Base-by-base conservation (phyloP, 2,888 invertebrate species). In the Leptopilina myrica region DNA sequence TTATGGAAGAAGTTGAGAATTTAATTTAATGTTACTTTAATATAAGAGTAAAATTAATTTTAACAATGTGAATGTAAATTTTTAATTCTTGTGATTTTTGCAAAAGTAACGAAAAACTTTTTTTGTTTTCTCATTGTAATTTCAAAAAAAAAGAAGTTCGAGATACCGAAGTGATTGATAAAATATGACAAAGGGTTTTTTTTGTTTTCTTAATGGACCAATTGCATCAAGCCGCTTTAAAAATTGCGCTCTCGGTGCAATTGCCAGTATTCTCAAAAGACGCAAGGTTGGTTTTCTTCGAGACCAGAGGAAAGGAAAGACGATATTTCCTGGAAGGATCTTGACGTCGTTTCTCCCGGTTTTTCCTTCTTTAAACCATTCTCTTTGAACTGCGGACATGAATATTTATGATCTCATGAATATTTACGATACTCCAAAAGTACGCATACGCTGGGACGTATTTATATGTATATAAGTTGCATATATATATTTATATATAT, bases 321-420 rank as follows among this genome's bases (percentile, higher is more conserved):
- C 79, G 76, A 76, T 82, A 67, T 86, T 82, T 75, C 56, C 80
- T 82, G 81, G 83, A 86, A 86, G 86, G 82, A 86, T 81, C 79
- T 79, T 84, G 84, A 85, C 85, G 85, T 85, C 86, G 84, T 86
- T 85, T 80, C 85, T 84, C 85, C 81, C 78, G 81, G 85, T 85
- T 86, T 85, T 86, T 84, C 85, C 85, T 85, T 85, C 85, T 85
- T 86, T 86, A 85, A 87, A 85, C 85, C 85, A 86, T 87, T 86
- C 86, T 84, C 87, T 87, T 87, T 86, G 86, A 86, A 83, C 85
- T 84, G 78, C 65, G 77, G 66, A 79, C 84, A 87, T 88, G 88
- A 87, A 88, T 88, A 88, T 88, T 87, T 88, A 88, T 84, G 85
- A 80, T 78, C 81, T 85, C 86, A 85, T 88, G 88, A 88, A 88